Evolutionary conservation across 2,113 vertebrate genomes (phyloP), one percentile per base, ranked within the genome.

Genomic region (Glaucidium brasilianum): DNA sequence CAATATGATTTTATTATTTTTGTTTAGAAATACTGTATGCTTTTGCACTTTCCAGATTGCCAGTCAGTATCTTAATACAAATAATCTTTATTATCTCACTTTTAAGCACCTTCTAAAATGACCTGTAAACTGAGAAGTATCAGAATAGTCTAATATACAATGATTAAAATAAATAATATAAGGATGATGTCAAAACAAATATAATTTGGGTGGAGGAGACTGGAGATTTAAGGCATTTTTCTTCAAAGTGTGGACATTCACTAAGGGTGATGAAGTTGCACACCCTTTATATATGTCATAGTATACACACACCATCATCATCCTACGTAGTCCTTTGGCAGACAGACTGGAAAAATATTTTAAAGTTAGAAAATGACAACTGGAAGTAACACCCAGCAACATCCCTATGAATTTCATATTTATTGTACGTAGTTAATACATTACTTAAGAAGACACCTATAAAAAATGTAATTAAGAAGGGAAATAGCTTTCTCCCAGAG

Each of bases 291-390:
- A 29, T 84, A 74, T 81, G 50, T 91, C 86, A 78, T 75, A 79
- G 60, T 86, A 53, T 75, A 41, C 4, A 30, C 41, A 81, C 11
- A 85, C 22, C 32, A 29, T 49, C 62, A 43, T 82, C 53, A 69
- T 87, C 58, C 81, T 85, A 43, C 32, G 41, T 23, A 85, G 66
- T 66, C n/a, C 23, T 92, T 84, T 95, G 94, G 92, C 86, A 85
- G 37, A 53, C 14, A 90, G 62, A 37, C 77, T 90, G 92, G 94
- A 90, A 97, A 95, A 96, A 79, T 19, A 22, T 89, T 82, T 95
- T 64, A 47, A 92, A 88, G 34, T 85, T 72, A 91, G 78, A 50
- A 87, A 69, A 95, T 73, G 35, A 66, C 73, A 89, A 88, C 18
- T 12, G 45, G 53, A 96, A 91, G 77, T 87, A 87, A 77, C 59